A percentile compares a stretch with the other conserved stretches of the same genome.
phyloP scores from a whole-genome alignment of 2,888 invertebrate genomes.

The Drosophila cognata region DNA sequence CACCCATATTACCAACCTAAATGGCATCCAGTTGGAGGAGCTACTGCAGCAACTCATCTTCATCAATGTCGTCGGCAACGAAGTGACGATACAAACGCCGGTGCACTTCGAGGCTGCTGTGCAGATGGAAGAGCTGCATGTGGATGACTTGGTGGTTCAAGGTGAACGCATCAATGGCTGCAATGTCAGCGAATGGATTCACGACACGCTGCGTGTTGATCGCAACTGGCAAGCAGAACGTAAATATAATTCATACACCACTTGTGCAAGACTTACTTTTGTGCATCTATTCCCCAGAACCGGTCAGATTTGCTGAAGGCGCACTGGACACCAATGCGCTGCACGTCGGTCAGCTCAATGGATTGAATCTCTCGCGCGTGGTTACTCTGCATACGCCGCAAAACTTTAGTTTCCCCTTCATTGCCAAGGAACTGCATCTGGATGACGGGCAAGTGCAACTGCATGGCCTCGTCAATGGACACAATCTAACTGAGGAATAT shows the following conservation, averaged over 20 bases:
- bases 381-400: conserved; percentile 86
- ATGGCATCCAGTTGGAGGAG: conserved; percentile 81
- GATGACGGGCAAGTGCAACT: conserved; percentile 62
- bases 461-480: conserved; percentile 84
- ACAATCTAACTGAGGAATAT: conserved; percentile 85
- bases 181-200: conserved; percentile 84
- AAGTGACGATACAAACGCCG: conserved; percentile 68
- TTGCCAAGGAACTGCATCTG: conserved; percentile 83
- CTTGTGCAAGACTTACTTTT: neutral
- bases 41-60: conserved; percentile 84
- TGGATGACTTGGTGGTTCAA: conserved; percentile 73
- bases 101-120: conserved; percentile 83
- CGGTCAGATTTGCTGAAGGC: conserved; percentile 84
- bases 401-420: conserved; percentile 82
- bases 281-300: conserved; percentile 73
- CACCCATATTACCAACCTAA: conserved; percentile 78
- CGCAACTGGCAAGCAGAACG: conserved; percentile 65
- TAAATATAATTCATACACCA: conserved; percentile 28
- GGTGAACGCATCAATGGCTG: conserved; percentile 81
- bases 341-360: conserved; percentile 85
- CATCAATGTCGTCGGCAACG: conserved; percentile 72
- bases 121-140: conserved; percentile 62
- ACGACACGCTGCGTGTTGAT: conserved; percentile 85
- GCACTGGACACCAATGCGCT: conserved; percentile 85
- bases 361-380: conserved; percentile 84